These are phyloP conservation scores for Poecile atricapillus DNA, from an alignment of 2,113 vertebrate species.

Conservation along the genomic window DNA sequence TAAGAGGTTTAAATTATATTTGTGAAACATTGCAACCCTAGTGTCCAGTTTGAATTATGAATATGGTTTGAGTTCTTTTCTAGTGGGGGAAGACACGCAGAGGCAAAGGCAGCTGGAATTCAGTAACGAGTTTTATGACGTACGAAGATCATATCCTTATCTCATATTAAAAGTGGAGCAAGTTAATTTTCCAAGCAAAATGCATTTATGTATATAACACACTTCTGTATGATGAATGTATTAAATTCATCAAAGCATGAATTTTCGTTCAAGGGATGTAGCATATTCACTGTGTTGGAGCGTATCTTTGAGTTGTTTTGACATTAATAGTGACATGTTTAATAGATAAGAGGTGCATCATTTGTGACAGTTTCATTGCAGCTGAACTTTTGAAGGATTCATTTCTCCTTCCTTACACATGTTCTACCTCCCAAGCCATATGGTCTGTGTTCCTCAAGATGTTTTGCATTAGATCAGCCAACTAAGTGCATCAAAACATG, in stretches of 20 bases:
- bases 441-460: not conserved
- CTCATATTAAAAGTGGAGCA: not conserved
- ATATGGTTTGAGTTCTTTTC: not conserved
- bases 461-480: not conserved
- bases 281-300: not conserved
- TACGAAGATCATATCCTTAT: not conserved
- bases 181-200: not conserved
- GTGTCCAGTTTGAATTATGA: not conserved
- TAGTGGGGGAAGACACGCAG: not conserved
- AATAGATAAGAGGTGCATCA: not conserved
- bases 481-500: not conserved
- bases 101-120: not conserved
- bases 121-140: not conserved
- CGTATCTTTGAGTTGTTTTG: not conserved
- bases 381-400: not conserved
- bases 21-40: not conserved
- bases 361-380: not conserved
- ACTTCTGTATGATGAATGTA: not conserved
- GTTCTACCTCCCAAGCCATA: not conserved
- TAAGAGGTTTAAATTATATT: not conserved
- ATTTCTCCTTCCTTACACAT: not conserved
- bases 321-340: not conserved
- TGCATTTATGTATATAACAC: not conserved
- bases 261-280: not conserved
- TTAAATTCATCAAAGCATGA: not conserved